Evolutionary conservation across 2,797 vertebrate species (phyloP).

Genomic region (Eulemur rubriventer): DNA sequence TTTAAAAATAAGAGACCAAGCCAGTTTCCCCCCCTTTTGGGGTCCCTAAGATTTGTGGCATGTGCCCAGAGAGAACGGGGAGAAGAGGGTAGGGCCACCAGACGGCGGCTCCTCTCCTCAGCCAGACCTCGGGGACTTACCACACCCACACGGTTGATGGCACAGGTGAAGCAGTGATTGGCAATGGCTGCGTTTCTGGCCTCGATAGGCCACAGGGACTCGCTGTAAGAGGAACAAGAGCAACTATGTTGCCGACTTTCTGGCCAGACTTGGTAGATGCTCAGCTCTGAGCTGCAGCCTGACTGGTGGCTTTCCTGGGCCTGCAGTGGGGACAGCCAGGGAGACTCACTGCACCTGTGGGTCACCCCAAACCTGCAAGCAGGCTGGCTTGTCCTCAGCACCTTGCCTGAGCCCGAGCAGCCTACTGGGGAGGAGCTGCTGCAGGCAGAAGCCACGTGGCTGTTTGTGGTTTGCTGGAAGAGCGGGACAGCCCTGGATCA

Average conservation of each 20-base stretch:
- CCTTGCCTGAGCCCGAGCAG: not conserved
- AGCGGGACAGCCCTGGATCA: not conserved
- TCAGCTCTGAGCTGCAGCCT: not conserved
- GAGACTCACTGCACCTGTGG: too few relatives aligned
- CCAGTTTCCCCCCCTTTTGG: not conserved
- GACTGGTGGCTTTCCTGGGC: not conserved
- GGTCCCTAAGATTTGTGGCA: not conserved
- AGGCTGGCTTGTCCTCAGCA: not conserved
- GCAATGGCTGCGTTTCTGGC: constrained; percentile 97
- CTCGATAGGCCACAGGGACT: constrained; percentile 96
- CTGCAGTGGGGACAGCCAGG: not conserved
- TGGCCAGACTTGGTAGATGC: not conserved
- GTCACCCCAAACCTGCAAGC: not conserved
- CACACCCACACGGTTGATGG: constrained; percentile 96
- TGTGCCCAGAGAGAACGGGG: not conserved
- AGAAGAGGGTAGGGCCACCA: not conserved
- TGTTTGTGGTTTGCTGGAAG: not conserved
- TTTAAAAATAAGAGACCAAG: not conserved
- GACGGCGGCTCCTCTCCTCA: not conserved
- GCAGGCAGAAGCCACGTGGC: too few relatives aligned
- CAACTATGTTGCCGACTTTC: not conserved
- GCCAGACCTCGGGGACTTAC: constrained; percentile 82
- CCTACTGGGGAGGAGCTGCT: not conserved
- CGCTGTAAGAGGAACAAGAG: constrained; percentile 84
- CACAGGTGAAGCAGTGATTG: constrained; percentile 97